Evolutionary conservation across 2,113 vertebrate genomes (phyloP).

Genomic region (Melanerpes aurifrons): DNA sequence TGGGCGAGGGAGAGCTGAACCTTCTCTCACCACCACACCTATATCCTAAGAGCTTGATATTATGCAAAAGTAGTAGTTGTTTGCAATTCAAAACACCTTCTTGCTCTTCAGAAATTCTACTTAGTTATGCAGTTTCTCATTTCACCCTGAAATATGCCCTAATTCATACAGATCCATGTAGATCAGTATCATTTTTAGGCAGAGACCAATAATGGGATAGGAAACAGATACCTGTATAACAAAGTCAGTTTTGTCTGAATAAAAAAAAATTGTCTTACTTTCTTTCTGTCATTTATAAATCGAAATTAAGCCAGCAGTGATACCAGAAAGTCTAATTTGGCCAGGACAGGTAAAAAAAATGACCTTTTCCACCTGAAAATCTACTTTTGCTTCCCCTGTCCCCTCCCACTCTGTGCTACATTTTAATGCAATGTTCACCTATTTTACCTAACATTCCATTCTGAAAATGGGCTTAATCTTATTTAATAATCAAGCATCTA

Average conservation of each 20-base stretch:
- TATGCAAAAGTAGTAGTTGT: neutral
- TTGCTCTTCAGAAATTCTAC: neutral
- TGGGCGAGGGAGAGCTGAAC: too few relatives aligned
- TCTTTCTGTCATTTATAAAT: neutral
- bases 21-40: too few relatives aligned
- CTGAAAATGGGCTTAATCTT: neutral
- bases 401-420: neutral
- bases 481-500: neutral
- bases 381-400: neutral
- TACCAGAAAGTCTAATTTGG: neutral
- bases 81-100: neutral
- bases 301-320: neutral
- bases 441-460: neutral
- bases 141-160: neutral
- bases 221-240: neutral
- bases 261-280: neutral
- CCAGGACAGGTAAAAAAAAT: neutral
- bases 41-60: neutral
- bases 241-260: neutral
- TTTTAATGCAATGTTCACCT: neutral
- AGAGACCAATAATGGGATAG: neutral
- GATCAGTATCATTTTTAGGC: neutral
- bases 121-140: neutral
- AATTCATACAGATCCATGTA: neutral
- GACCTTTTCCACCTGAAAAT: neutral